A percentile compares a stretch with the other conserved stretches of the same genome.
phyloP scores from a whole-genome alignment of 2,113 vertebrate species.

The Coryphaenoides rupestris region DNA sequence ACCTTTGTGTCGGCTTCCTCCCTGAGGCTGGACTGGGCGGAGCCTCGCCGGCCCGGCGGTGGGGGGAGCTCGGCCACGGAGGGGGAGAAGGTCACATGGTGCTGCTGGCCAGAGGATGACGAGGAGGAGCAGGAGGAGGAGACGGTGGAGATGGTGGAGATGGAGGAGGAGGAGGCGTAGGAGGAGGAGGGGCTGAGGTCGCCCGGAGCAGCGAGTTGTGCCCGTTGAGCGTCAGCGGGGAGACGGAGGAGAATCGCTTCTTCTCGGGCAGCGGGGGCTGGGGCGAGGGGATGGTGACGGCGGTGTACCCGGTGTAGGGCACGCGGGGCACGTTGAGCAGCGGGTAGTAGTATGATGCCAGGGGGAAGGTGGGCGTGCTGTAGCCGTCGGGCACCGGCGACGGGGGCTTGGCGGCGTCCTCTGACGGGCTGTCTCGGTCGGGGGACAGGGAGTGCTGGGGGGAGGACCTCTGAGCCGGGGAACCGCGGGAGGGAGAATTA shows the following conservation, averaged over 20 bases:
- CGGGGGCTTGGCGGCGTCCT: slow-evolving; percentile 50
- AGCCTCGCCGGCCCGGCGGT: slow-evolving; percentile 23
- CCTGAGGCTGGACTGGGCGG: slow-evolving; percentile 23
- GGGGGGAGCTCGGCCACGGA: slow-evolving; percentile 52
- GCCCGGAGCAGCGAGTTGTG: slow-evolving; percentile 40
- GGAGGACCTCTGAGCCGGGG: slow-evolving; percentile 59
- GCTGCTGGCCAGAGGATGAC: slow-evolving; percentile 25
- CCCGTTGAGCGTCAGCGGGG: slow-evolving; percentile 45
- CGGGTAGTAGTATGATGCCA: slow-evolving; percentile 76
- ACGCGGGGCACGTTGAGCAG: slow-evolving; percentile 67
- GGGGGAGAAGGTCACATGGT: slow-evolving; percentile 73
- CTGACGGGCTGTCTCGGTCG: slow-evolving; percentile 39
- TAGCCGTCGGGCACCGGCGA: slow-evolving; percentile 72
- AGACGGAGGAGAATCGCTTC: slow-evolving; percentile 62
- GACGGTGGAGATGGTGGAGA: too few species aligned
- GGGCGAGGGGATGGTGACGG: slow-evolving; percentile 68
- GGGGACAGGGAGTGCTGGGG: slow-evolving; percentile 46
- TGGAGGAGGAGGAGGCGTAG: background rate
- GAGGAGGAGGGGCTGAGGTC: slow-evolving; percentile 46
- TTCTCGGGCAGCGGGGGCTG: slow-evolving; percentile 86
- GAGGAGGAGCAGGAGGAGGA: too few species aligned
- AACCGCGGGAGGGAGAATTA: slow-evolving; percentile 55
- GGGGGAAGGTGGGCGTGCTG: slow-evolving; percentile 82
- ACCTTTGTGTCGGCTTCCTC: slow-evolving; percentile 58
- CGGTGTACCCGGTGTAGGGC: slow-evolving; percentile 75